Evolutionary conservation across 92 coral and sea anemone species (phyloP), one percentile per base, ranked within the genome.

Genomic region (Desmophyllum pertusum): DNA sequence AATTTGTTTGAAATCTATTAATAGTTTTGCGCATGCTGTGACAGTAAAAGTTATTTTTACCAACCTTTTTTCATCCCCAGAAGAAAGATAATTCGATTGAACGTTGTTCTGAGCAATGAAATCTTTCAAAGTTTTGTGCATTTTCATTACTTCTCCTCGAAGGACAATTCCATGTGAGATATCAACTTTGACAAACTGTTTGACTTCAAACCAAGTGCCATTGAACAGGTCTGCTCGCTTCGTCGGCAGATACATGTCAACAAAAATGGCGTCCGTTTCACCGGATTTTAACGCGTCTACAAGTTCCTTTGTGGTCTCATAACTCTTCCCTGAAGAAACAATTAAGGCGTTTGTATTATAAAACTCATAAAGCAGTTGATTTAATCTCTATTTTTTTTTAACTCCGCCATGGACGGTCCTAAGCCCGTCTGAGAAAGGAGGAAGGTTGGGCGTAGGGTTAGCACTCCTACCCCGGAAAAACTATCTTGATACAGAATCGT

Each of bases 171-270:
- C 79, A 21, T 75, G 62, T 15, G 61, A 46, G 19, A 75, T 75
- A 31, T 50, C 79, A 52, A n/a, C 62, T 50, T 75, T 35, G 38
- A 50, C 62, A 39, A 27, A 10, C 63, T 75, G 62, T 29, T n/a
- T 64, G 6, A 75, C 79, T 31, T 75, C 29, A 30, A 46, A 75
- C 79, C 79, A 75, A 23, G 79, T 35, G 14, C 64, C 79, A 48
- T 75, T 75, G 18, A 75, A 75, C 64, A 48, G n/a, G 41, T 75
- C 79, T 30, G 79, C 9, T 13, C 63, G 37, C 79, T 48, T 75
- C 13, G 6, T 11, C 10, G 78, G 78, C 38, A 73, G 59, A 45
- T 73, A 73, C 78, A 73, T 73, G 61, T 46, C 78, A 45, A 73
- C 78, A 73, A 43, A 52, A 30, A 75, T 75, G 41, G 79, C 79